Evolutionary conservation across 2,113 vertebrate genomes (phyloP).

Genomic region (Spheniscus mendiculus): DNA sequence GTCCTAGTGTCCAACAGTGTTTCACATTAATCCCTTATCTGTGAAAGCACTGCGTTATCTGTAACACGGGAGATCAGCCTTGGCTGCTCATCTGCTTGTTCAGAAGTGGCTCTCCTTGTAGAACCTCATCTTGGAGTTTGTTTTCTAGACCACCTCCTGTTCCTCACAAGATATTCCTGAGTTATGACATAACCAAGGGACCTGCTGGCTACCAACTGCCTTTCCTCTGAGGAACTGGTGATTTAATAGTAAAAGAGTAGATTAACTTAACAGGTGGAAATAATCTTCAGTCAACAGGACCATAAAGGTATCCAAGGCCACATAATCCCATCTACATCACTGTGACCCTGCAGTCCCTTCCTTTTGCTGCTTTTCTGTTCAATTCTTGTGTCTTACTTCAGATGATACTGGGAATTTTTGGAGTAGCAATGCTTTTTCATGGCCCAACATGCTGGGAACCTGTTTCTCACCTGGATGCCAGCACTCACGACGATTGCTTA

Average conservation of each 20-base stretch:
- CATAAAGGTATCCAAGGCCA: neutral
- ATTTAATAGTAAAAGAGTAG: neutral
- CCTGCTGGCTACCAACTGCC: neutral
- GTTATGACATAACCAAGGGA: neutral
- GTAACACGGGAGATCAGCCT: neutral
- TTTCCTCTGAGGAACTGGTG: neutral
- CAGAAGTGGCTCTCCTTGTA: neutral
- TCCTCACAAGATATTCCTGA: neutral
- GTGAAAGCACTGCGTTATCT: neutral
- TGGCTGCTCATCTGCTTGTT: neutral
- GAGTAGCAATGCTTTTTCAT: neutral
- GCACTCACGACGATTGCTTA: neutral
- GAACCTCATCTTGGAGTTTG: neutral
- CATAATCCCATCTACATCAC: accelerated
- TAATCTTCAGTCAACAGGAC: neutral
- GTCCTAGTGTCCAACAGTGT: neutral
- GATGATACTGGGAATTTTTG: neutral
- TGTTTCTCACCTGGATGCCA: neutral
- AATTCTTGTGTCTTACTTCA: neutral
- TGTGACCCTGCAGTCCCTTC: neutral
- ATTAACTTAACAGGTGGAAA: neutral
- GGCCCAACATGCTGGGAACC: neutral
- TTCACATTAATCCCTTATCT: neutral
- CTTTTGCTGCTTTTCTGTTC: neutral
- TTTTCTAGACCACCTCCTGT: neutral